phyloP scores from a whole-genome alignment of 2,888 invertebrate species.

The Myopa tessellatipennis region DNA sequence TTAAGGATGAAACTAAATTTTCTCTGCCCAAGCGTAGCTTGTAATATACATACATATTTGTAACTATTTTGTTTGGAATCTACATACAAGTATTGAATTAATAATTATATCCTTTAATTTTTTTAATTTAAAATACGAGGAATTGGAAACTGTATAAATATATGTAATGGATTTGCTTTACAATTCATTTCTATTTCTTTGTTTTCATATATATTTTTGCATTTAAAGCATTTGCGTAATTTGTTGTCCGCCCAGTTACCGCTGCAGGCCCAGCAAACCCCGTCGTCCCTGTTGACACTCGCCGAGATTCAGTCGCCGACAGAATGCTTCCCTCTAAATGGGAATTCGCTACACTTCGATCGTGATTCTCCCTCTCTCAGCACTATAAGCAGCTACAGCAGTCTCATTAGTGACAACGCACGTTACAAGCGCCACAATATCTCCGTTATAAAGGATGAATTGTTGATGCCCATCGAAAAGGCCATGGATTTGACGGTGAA shows the following conservation, averaged over 20 bases:
- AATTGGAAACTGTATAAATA: too few species aligned
- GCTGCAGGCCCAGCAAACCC: not conserved
- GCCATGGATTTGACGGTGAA: conserved; percentile 45
- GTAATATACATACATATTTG: too few species aligned
- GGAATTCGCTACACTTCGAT: conserved; percentile 17
- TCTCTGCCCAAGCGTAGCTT: too few species aligned
- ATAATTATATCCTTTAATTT: too few species aligned
- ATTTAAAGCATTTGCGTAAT: not conserved
- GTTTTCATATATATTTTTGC: too few species aligned
- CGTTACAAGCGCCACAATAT: conserved; percentile 15
- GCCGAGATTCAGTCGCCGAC: not conserved
- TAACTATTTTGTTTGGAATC: too few species aligned
- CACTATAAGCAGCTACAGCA: conserved; percentile 36
- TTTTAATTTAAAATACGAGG: too few species aligned
- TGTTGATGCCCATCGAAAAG: conserved; percentile 36
- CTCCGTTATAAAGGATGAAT: conserved; percentile 46
- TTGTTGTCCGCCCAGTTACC: not conserved
- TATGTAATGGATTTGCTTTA: too few species aligned
- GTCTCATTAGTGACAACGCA: conserved; percentile 18
- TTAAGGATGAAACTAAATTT: too few species aligned
- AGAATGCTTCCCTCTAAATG: not conserved
- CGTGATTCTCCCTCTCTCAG: conserved; percentile 32
- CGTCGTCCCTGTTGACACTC: not conserved
- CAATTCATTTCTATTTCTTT: too few species aligned
- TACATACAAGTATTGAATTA: too few species aligned